These are phyloP conservation scores for Rhopalosiphum nymphaeae DNA, from an alignment of 2,888 invertebrate genomes.

Conservation along the genomic window DNA sequence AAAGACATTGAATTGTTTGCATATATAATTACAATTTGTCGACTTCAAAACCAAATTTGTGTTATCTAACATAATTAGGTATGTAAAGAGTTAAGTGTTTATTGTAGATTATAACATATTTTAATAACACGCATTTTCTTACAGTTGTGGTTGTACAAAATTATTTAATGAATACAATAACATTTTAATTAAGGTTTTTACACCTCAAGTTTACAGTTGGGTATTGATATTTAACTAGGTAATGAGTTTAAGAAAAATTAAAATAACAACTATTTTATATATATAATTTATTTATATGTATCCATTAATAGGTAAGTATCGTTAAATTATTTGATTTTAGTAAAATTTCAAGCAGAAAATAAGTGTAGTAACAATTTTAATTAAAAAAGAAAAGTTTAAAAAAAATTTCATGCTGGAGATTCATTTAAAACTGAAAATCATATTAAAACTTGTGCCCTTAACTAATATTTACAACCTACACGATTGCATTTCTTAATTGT, in stretches of 20 bases:
- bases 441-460: constrained; percentile 9
- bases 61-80: neutral
- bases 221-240: neutral
- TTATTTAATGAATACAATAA: neutral
- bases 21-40: neutral
- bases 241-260: neutral
- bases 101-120: neutral
- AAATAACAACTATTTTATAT: neutral
- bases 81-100: neutral
- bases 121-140: neutral
- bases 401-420: neutral
- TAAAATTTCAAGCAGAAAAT: neutral
- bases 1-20: neutral
- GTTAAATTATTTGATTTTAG: neutral
- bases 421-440: constrained; percentile 27
- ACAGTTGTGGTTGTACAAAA: neutral
- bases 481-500: constrained; percentile 26
- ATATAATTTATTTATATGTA: neutral
- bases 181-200: neutral
- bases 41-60: neutral
- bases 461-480: constrained; percentile 35
- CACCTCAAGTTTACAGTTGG: neutral
- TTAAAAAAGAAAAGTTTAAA: constrained; percentile 22
- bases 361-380: neutral
- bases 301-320: neutral